These are phyloP conservation scores for Beris chalybata DNA, from an alignment of 2,888 invertebrate genomes.

Conservation along the genomic window DNA sequence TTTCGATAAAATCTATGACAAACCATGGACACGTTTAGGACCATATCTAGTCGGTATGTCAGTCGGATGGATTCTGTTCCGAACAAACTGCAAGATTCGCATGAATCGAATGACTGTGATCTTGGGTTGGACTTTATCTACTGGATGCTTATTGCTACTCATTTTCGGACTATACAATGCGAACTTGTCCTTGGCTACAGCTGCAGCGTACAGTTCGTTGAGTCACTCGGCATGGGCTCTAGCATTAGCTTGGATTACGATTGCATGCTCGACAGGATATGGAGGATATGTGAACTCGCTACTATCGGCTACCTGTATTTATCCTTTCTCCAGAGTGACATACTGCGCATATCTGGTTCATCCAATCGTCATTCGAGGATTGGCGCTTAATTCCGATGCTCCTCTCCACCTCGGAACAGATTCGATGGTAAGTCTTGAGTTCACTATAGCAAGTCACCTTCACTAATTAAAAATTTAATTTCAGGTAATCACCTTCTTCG, in stretches of 20 bases:
- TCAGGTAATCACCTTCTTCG: conserved; percentile 77
- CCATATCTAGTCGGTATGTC: conserved; percentile 85
- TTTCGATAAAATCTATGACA: conserved; percentile 88
- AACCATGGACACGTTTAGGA: conserved; percentile 84
- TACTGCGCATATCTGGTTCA: conserved; percentile 86
- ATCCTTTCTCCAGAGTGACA: conserved; percentile 83
- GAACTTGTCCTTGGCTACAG: conserved; percentile 67
- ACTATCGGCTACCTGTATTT: conserved; percentile 74
- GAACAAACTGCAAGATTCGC: conserved; percentile 75
- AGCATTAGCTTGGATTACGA: conserved; percentile 78
- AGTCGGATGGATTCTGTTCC: conserved; percentile 80
- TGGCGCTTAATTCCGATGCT: conserved; percentile 79
- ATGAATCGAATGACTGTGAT: conserved; percentile 69
- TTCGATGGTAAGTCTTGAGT: conserved; percentile 64
- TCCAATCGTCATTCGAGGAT: conserved; percentile 77
- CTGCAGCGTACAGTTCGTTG: conserved; percentile 77
- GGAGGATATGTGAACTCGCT: conserved; percentile 77
- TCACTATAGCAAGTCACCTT: neutral
- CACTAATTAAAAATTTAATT: conserved; percentile 40
- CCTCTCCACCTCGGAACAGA: conserved; percentile 80
- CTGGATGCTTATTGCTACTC: conserved; percentile 68
- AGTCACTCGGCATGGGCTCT: conserved; percentile 84
- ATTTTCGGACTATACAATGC: conserved; percentile 78
- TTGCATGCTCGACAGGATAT: conserved; percentile 82
- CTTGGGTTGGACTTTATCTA: conserved; percentile 71